phyloP scores from a whole-genome alignment of 2,113 vertebrate species.

The Nycticryphes semicollaris region DNA sequence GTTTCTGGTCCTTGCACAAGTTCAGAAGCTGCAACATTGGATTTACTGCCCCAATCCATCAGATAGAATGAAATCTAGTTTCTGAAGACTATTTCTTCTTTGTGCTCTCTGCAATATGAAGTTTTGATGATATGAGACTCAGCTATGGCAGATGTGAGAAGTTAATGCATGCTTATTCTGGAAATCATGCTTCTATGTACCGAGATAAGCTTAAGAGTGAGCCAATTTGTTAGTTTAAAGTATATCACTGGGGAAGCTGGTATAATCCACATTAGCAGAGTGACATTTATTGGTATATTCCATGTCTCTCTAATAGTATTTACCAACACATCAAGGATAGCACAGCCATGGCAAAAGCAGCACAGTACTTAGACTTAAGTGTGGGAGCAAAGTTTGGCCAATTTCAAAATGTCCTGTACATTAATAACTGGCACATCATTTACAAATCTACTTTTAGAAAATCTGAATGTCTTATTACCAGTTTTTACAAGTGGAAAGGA shows the following conservation, averaged over 20 bases:
- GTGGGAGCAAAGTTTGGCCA: background rate
- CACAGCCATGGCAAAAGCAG: background rate
- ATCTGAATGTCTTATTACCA: background rate
- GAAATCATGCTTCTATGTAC: background rate
- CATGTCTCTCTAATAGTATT: background rate
- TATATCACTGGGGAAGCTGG: background rate
- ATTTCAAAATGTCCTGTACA: background rate
- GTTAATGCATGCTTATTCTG: background rate
- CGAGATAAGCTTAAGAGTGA: background rate
- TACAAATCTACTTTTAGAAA: conserved; percentile 4
- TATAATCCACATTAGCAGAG: background rate
- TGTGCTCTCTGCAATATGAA: background rate
- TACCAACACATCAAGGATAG: background rate
- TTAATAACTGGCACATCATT: background rate
- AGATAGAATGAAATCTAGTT: background rate
- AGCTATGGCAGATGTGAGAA: background rate
- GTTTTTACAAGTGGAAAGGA: background rate
- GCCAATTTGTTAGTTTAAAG: background rate
- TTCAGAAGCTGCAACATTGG: background rate
- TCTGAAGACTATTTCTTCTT: background rate
- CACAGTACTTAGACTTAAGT: background rate
- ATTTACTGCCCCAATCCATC: background rate
- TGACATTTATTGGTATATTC: background rate
- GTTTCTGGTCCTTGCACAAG: background rate
- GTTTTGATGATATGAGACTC: background rate